phyloP scores from a whole-genome alignment of 2,797 vertebrate genomes.

The Oryzias sinensis region DNA sequence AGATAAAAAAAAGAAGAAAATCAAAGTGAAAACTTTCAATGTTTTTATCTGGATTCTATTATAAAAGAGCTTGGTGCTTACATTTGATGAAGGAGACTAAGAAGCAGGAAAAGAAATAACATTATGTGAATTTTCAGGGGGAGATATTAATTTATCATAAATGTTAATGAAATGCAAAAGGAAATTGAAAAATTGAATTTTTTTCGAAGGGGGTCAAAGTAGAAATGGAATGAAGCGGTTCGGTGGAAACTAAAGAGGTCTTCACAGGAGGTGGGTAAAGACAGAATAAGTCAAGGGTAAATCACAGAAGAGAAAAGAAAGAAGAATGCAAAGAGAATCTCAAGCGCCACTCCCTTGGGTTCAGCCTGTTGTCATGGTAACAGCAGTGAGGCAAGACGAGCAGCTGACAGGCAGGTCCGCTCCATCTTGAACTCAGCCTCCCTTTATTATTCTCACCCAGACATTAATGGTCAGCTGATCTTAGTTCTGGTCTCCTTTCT shows the following conservation, averaged over 20 bases:
- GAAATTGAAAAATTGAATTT: background rate
- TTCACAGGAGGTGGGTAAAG: background rate
- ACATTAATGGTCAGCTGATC: slow-evolving; percentile 48
- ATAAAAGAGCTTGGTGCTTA: too few relatives aligned
- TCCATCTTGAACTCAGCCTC: slow-evolving; percentile 29
- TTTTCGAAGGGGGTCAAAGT: background rate
- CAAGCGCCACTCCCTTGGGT: slow-evolving; percentile 44
- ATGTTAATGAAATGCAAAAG: slow-evolving; percentile 7
- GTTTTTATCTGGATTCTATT: too few relatives aligned
- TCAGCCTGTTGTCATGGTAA: slow-evolving; percentile 76
- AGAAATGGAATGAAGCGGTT: background rate
- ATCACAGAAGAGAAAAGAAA: slow-evolving; percentile 9
- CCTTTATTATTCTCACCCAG: slow-evolving; percentile 30
- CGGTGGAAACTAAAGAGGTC: background rate
- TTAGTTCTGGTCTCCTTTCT: slow-evolving; percentile 27
- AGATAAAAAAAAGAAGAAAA: too few relatives aligned
- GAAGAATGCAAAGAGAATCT: slow-evolving; percentile 53
- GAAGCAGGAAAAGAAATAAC: background rate
- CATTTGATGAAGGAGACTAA: background rate
- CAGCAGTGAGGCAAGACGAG: slow-evolving; percentile 66
- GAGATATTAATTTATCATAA: background rate
- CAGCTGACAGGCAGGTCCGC: slow-evolving; percentile 40
- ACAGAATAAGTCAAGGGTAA: slow-evolving; percentile 23
- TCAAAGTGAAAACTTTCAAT: too few relatives aligned
- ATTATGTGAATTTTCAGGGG: background rate